These are phyloP conservation scores for Tribolium freemani DNA, from an alignment of 2,888 invertebrate genomes.

Conservation along the genomic window DNA sequence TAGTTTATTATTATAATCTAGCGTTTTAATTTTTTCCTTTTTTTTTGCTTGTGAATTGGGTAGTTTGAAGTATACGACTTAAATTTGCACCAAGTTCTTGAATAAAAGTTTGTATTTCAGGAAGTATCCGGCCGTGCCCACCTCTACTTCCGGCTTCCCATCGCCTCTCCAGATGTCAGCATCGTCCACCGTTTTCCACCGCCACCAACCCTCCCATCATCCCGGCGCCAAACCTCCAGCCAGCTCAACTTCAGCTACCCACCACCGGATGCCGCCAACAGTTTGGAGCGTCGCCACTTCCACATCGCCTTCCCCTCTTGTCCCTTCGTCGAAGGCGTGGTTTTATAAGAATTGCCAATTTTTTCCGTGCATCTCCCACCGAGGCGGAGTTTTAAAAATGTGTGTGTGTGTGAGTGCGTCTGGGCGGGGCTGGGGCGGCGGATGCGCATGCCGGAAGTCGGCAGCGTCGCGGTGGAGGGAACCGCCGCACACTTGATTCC, in stretches of 20 bases:
- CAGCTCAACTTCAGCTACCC: constrained; percentile 41
- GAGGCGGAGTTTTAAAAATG: constrained; percentile 67
- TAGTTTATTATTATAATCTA: too few relatives aligned
- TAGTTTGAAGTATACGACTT: too few relatives aligned
- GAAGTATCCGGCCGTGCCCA: not conserved
- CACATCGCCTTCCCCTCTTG: constrained; percentile 51
- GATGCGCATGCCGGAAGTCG: constrained; percentile 64
- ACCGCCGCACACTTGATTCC: constrained; percentile 55
- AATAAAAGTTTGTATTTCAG: not conserved
- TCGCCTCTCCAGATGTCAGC: constrained; percentile 32
- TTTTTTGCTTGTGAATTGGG: too few relatives aligned
- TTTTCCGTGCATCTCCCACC: constrained; percentile 61
- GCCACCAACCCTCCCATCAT: not conserved
- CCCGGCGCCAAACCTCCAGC: constrained; percentile 14
- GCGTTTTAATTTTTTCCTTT: too few relatives aligned
- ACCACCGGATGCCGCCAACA: constrained; percentile 48
- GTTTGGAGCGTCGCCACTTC: constrained; percentile 30
- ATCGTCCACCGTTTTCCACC: constrained; percentile 9
- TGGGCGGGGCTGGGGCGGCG: constrained; percentile 61
- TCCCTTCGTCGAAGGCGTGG: constrained; percentile 57
- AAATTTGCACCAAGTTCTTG: too few relatives aligned
- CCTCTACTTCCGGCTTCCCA: not conserved
- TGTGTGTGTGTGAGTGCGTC: constrained; percentile 51
- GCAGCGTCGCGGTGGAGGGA: constrained; percentile 59
- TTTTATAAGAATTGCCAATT: constrained; percentile 59